Evolutionary conservation across 2,888 invertebrate species (phyloP).

Genomic region (Athalia cordata): DNA sequence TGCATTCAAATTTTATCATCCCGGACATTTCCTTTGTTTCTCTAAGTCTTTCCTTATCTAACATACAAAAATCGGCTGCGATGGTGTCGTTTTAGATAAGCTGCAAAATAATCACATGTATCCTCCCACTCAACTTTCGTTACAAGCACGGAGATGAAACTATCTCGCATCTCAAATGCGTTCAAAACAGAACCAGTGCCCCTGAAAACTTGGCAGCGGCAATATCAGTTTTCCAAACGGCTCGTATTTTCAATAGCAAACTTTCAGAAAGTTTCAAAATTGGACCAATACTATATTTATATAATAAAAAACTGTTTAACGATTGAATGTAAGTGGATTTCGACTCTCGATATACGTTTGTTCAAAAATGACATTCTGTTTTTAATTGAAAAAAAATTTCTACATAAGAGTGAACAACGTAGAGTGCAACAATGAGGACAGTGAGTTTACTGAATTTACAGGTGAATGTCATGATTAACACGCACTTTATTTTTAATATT

Average conservation of each 20-base stretch:
- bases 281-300: neutral
- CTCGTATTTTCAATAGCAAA: neutral
- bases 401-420: neutral
- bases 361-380: neutral
- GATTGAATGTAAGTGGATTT: neutral
- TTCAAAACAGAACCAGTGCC: constrained; percentile 21
- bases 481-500: neutral
- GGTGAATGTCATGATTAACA: constrained; percentile 14
- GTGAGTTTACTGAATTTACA: constrained; percentile 15
- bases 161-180: constrained; percentile 30
- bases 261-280: neutral
- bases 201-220: constrained; percentile 4
- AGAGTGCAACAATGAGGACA: constrained; percentile 4
- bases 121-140: constrained; percentile 28
- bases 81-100: constrained; percentile 35
- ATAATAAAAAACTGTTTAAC: neutral
- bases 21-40: constrained; percentile 30
- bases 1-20: neutral
- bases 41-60: constrained; percentile 22
- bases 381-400: neutral
- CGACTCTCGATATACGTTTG: neutral
- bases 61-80: constrained; percentile 25
- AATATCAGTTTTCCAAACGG: constrained; percentile 1
- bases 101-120: constrained; percentile 32
- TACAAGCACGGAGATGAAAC: constrained; percentile 33